A percentile compares a stretch with the other conserved stretches of the same genome.
phyloP scores from a whole-genome alignment of 2,113 vertebrate genomes.

The Platichthys stellatus region DNA sequence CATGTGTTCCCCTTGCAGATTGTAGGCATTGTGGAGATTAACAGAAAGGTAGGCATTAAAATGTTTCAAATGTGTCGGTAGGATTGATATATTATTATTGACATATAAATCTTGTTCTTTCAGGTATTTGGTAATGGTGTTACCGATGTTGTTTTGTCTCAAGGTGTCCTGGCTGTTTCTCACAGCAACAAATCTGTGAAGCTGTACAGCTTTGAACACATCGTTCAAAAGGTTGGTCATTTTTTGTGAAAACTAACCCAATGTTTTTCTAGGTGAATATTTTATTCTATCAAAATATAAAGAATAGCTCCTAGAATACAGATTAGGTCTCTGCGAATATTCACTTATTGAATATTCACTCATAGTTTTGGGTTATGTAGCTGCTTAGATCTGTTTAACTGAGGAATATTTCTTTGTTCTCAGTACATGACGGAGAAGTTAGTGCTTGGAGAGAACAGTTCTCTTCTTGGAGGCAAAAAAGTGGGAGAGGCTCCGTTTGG shows the following conservation, averaged over 20 bases:
- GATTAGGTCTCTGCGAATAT: too few species aligned
- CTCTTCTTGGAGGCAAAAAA: slow-evolving; percentile 85
- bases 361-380: neutral
- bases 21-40: slow-evolving; percentile 92
- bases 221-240: slow-evolving; percentile 86
- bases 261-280: neutral
- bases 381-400: neutral
- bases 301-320: neutral
- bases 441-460: slow-evolving; percentile 87
- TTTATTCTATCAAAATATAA: neutral
- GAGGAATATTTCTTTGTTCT: slow-evolving; percentile 71
- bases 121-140: slow-evolving; percentile 92
- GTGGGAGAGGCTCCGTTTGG: slow-evolving; percentile 93
- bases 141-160: slow-evolving; percentile 90
- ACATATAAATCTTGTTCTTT: slow-evolving; percentile 18
- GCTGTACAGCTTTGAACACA: slow-evolving; percentile 92
- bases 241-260: neutral
- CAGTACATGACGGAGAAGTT: slow-evolving; percentile 88
- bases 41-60: slow-evolving; percentile 84
- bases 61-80: neutral
- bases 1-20: slow-evolving; percentile 89
- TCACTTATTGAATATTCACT: too few species aligned
- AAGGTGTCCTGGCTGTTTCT: slow-evolving; percentile 92
- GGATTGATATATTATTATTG: neutral
- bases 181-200: slow-evolving; percentile 90